Evolutionary conservation across 2,113 vertebrate species (phyloP).

Genomic region (Menidia beryllina): DNA sequence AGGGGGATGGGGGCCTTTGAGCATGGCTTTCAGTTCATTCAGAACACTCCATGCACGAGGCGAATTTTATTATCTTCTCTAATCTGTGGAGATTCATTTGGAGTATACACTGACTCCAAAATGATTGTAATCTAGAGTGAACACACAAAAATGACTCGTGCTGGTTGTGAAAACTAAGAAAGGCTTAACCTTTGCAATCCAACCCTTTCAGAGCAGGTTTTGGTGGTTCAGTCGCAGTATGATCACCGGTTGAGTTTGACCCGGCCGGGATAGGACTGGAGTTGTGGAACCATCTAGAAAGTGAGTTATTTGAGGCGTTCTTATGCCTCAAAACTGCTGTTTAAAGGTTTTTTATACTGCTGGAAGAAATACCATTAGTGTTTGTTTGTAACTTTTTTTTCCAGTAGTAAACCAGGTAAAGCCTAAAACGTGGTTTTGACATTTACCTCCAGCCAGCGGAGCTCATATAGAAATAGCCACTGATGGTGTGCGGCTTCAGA

Average conservation of each 20-base stretch:
- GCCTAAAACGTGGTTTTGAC: conserved; percentile 50
- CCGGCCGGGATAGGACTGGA: not conserved
- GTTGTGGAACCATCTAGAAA: not conserved
- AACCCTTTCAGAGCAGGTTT: too few species aligned
- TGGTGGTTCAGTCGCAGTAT: not conserved
- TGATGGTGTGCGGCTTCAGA: conserved; percentile 50
- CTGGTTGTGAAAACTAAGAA: not conserved
- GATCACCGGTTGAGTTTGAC: not conserved
- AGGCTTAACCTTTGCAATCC: not conserved
- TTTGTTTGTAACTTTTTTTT: conserved; percentile 20
- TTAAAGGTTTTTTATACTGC: conserved; percentile 14
- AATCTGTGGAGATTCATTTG: too few species aligned
- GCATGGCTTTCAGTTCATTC: too few species aligned
- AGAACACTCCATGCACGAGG: too few species aligned
- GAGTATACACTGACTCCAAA: too few species aligned
- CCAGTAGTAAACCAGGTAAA: conserved; percentile 8
- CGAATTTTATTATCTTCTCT: too few species aligned
- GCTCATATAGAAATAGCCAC: conserved; percentile 70
- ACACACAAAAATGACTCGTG: too few species aligned
- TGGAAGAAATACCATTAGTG: conserved; percentile 12
- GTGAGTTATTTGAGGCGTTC: conserved; percentile 3
- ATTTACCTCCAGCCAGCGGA: conserved; percentile 62
- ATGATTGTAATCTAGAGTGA: too few species aligned
- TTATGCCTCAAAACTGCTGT: conserved; percentile 10
- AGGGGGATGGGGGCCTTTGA: too few species aligned